Conservation (phyloP, 2,797 vertebrate species). For the Arnoldichthys spilopterus region DNA sequence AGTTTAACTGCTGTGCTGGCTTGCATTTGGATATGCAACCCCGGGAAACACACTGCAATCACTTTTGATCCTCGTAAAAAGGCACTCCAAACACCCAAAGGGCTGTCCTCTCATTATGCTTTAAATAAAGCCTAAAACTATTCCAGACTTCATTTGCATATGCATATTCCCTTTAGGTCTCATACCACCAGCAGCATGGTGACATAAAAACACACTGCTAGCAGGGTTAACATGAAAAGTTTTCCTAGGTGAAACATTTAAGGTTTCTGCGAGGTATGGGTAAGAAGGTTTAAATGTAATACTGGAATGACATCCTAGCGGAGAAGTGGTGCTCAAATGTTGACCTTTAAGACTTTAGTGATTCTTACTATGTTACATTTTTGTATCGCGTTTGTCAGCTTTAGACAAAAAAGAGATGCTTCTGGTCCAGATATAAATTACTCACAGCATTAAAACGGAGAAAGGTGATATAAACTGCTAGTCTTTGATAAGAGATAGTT, state of each 20-base stretch:
- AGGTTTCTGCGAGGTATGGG: not conserved
- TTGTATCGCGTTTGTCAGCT: too few relatives aligned
- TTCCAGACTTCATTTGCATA: slow-evolving; percentile 26
- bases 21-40: slow-evolving; percentile 23
- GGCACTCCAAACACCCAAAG: slow-evolving; percentile 13
- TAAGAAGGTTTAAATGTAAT: not conserved
- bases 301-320: not conserved
- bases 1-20: slow-evolving; percentile 36
- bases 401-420: too few relatives aligned
- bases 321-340: too few relatives aligned
- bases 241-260: not conserved
- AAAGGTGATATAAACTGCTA: too few relatives aligned
- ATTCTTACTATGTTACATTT: too few relatives aligned
- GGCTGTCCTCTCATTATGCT: slow-evolving; percentile 4
- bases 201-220: too few relatives aligned
- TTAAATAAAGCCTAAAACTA: slow-evolving; percentile 32
- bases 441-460: too few relatives aligned
- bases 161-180: not conserved
- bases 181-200: not conserved
- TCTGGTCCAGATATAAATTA: too few relatives aligned
- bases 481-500: too few relatives aligned
- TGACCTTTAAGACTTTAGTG: too few relatives aligned
- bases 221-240: not conserved
- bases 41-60: slow-evolving; percentile 25
- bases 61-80: slow-evolving; percentile 32